These are phyloP conservation scores for Ctenopoma kingsleyae DNA, from an alignment of 2,797 vertebrate genomes.

Conservation along the genomic window DNA sequence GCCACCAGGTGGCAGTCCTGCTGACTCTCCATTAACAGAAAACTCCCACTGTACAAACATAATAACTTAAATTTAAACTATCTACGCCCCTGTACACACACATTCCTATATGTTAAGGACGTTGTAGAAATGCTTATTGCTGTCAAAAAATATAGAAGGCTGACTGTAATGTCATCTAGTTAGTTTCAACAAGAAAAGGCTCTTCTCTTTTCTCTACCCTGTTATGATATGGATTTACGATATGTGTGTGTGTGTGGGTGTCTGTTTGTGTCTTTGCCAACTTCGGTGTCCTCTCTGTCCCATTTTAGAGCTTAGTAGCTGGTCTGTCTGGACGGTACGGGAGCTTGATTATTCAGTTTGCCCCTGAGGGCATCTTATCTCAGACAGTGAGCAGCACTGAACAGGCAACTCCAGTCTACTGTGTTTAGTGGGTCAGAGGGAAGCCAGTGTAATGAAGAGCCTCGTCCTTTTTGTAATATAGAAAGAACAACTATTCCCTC, in stretches of 20 bases:
- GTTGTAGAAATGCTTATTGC: neutral
- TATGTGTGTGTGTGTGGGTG: neutral
- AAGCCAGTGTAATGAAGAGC: conserved; percentile 2
- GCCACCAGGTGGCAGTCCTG: conserved; percentile 28
- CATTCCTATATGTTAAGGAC: neutral
- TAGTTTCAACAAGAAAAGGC: too few relatives aligned
- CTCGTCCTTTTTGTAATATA: neutral
- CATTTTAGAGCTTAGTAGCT: conserved; percentile 17
- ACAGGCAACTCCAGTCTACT: conserved; percentile 35
- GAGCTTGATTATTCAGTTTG: conserved; percentile 27
- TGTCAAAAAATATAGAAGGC: too few relatives aligned
- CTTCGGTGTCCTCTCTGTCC: conserved; percentile 11
- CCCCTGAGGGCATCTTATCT: conserved; percentile 38
- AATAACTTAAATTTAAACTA: neutral
- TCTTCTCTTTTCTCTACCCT: too few relatives aligned
- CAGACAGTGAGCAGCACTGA: conserved; percentile 36
- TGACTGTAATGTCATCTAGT: too few relatives aligned
- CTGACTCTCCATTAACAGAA: neutral
- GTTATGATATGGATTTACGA: neutral
- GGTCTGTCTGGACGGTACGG: conserved; percentile 30
- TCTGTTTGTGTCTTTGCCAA: conserved; percentile 13
- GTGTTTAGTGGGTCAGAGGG: conserved; percentile 18
- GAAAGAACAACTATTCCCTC: neutral
- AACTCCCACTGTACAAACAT: neutral
- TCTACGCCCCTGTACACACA: neutral